Conservation (phyloP, 2,113 vertebrate genomes). For the Apistogramma diplotaenia region DNA sequence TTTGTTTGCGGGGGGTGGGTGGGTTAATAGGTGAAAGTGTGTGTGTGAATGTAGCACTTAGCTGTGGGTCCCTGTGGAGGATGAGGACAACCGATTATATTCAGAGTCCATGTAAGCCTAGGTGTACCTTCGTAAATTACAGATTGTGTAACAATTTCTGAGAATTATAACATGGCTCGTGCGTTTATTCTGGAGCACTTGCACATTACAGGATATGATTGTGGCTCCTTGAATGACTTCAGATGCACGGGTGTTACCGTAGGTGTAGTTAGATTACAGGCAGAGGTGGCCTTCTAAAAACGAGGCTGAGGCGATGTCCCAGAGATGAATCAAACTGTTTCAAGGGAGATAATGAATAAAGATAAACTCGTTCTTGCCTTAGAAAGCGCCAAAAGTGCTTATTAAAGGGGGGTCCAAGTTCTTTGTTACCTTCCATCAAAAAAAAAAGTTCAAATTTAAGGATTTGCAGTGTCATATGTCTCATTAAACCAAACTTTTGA, state of each 20-base stretch:
- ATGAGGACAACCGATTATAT: slow-evolving; percentile 36
- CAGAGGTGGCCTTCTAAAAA: not conserved
- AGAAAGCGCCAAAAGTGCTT: not conserved
- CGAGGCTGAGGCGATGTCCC: not conserved
- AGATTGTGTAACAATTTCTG: slow-evolving; percentile 25
- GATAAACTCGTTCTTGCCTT: not conserved
- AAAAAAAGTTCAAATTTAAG: not conserved
- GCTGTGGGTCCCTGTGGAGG: slow-evolving; percentile 19
- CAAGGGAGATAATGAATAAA: not conserved
- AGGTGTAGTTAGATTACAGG: not conserved
- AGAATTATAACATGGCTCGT: not conserved
- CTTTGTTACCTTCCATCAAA: not conserved
- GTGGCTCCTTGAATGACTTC: not conserved
- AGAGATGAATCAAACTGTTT: not conserved
- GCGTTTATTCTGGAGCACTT: not conserved
- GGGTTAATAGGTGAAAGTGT: not conserved
- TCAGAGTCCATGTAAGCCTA: slow-evolving; percentile 37
- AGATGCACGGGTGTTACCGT: not conserved
- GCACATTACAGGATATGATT: not conserved
- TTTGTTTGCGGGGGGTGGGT: not conserved
- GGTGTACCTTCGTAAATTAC: slow-evolving; percentile 42
- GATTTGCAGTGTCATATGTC: not conserved
- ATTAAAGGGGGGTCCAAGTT: not conserved
- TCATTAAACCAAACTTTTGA: not conserved
- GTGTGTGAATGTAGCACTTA: slow-evolving; percentile 23